phyloP scores from a whole-genome alignment of 2,888 invertebrate genomes.

The Nasonovia ribisnigri region DNA sequence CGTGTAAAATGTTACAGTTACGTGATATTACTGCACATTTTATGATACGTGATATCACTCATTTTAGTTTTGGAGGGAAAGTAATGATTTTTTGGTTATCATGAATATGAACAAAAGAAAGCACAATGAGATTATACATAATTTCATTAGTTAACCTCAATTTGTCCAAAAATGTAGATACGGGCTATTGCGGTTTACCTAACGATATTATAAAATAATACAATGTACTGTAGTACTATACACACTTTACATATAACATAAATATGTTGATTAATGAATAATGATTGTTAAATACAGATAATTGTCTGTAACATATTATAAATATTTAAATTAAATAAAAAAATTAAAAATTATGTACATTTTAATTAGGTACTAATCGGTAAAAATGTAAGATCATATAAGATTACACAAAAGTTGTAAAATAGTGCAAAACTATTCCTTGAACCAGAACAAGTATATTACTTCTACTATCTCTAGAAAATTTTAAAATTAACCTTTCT shows the following conservation, averaged over 20 bases:
- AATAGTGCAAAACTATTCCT: neutral
- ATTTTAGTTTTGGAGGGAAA: neutral
- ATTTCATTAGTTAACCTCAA: neutral
- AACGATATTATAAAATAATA: too few species aligned
- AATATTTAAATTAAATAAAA: neutral
- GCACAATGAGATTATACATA: conserved; percentile 4
- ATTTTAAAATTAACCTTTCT: neutral
- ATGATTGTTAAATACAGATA: neutral
- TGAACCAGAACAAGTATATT: neutral
- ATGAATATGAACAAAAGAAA: neutral
- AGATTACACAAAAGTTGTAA: neutral
- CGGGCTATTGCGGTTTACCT: neutral
- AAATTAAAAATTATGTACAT: neutral
- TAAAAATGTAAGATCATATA: neutral
- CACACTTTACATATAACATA: neutral
- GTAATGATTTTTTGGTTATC: neutral
- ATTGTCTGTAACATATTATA: neutral
- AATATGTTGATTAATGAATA: neutral
- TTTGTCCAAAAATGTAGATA: neutral
- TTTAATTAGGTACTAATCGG: neutral
- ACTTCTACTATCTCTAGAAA: neutral
- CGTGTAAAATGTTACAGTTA: neutral
- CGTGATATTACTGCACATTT: neutral
- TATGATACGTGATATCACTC: neutral
- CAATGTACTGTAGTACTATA: neutral